Conservation (phyloP, 2,113 vertebrate species). For the Pelvicachromis taeniatus region DNA sequence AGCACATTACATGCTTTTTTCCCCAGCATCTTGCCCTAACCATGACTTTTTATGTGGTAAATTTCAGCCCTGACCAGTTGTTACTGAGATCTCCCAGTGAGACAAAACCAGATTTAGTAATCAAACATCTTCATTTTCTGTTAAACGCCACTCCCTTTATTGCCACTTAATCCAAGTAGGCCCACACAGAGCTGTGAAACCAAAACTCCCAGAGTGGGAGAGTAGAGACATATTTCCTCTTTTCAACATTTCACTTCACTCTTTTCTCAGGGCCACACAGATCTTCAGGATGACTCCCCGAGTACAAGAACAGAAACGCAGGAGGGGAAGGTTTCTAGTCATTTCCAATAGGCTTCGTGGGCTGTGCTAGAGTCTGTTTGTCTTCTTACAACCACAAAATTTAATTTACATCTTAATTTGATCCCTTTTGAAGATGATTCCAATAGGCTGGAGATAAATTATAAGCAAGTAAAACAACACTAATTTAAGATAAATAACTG, state of each 20-base stretch:
- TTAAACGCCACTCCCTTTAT: slow-evolving; percentile 36
- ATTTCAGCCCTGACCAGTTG: neutral
- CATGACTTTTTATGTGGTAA: neutral
- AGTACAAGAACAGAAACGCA: neutral
- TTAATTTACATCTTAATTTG: neutral
- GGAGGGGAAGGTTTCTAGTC: neutral
- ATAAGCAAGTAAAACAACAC: neutral
- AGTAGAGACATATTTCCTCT: slow-evolving; percentile 20
- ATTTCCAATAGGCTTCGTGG: neutral
- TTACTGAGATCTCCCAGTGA: neutral
- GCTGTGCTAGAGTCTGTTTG: neutral
- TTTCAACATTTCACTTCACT: slow-evolving; percentile 30
- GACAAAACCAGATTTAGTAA: neutral
- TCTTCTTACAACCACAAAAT: neutral
- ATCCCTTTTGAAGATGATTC: neutral
- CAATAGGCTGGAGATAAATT: neutral
- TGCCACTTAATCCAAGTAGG: slow-evolving; percentile 40
- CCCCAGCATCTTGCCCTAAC: neutral
- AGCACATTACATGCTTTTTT: slow-evolving; percentile 13
- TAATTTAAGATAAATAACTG: neutral
- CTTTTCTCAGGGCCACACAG: slow-evolving; percentile 26
- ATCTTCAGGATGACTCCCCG: slow-evolving; percentile 4
- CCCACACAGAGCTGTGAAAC: slow-evolving; percentile 52
- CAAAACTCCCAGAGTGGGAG: slow-evolving; percentile 14
- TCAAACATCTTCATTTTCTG: slow-evolving; percentile 26